Conservation (phyloP, 2,113 vertebrate species). For the Myotis lucifugus region DNA sequence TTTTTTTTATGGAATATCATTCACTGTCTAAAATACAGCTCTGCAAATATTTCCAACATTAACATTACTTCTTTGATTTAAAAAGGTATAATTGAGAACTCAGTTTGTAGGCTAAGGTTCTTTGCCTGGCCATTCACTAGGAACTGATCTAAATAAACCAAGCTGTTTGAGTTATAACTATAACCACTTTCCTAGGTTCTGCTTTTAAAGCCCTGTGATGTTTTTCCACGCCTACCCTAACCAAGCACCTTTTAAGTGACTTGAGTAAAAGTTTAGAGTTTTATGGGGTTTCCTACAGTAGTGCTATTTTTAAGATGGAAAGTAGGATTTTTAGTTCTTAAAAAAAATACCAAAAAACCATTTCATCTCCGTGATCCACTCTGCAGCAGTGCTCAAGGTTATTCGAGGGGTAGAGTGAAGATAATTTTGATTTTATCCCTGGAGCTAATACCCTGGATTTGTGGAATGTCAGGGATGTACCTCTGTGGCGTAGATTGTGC, state of each 20-base stretch:
- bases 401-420: background rate
- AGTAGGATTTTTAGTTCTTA: constrained; percentile 55
- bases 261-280: constrained; percentile 64
- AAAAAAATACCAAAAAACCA: constrained; percentile 38
- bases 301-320: constrained; percentile 62
- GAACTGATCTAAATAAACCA: constrained; percentile 20
- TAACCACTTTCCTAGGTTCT: constrained; percentile 24
- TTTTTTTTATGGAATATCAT: background rate
- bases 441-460: constrained; percentile 9
- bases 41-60: constrained; percentile 2
- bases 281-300: constrained; percentile 52
- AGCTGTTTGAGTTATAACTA: constrained; percentile 13
- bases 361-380: constrained; percentile 56
- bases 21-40: constrained; percentile 26
- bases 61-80: constrained; percentile 28
- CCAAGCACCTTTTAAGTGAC: constrained; percentile 48
- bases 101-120: constrained; percentile 18
- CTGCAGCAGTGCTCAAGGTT: constrained; percentile 46
- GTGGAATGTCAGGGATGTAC: background rate
- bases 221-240: background rate
- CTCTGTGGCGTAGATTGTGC: background rate
- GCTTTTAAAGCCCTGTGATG: constrained; percentile 30
- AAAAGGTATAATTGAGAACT: constrained; percentile 19
- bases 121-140: background rate
- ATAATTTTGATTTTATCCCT: constrained; percentile 54